These are phyloP conservation scores for Acanthaster planci DNA, from an alignment of 35 echinoderm and acorn worm species.

Conservation along the genomic window DNA sequence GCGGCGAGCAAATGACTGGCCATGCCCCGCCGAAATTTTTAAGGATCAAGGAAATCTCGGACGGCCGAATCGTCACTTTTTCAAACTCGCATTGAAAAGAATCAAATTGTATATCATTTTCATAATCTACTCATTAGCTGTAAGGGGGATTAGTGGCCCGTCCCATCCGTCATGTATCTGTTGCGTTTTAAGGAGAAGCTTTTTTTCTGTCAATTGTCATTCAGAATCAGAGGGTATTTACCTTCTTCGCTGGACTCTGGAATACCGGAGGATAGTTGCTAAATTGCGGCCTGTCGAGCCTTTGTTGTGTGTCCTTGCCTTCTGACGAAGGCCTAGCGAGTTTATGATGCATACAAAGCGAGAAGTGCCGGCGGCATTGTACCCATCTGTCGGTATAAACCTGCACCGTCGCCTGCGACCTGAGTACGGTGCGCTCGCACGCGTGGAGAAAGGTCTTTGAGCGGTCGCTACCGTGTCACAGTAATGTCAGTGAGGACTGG, in stretches of 20 bases:
- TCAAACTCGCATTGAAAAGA: background rate
- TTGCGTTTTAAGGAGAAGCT: background rate
- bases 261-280: conserved; percentile 18
- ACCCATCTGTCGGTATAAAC: conserved; percentile 14
- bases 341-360: conserved; percentile 19
- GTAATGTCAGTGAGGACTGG: background rate
- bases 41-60: too few relatives aligned
- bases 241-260: background rate
- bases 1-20: background rate
- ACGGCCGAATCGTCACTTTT: background rate
- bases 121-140: background rate
- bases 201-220: background rate
- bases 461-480: too few relatives aligned
- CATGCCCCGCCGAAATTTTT: background rate
- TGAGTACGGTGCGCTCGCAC: too few relatives aligned
- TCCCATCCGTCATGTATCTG: background rate
- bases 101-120: conserved; percentile 25
- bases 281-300: conserved; percentile 16
- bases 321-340: conserved; percentile 14
- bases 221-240: background rate
- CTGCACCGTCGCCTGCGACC: background rate
- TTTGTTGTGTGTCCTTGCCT: conserved; percentile 14
- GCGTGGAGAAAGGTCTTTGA: too few relatives aligned
- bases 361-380: conserved; percentile 12
- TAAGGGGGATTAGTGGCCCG: background rate